Evolutionary conservation across 2,888 invertebrate species (phyloP), one percentile per base, ranked within the genome.

Genomic region (Hesperia comma): DNA sequence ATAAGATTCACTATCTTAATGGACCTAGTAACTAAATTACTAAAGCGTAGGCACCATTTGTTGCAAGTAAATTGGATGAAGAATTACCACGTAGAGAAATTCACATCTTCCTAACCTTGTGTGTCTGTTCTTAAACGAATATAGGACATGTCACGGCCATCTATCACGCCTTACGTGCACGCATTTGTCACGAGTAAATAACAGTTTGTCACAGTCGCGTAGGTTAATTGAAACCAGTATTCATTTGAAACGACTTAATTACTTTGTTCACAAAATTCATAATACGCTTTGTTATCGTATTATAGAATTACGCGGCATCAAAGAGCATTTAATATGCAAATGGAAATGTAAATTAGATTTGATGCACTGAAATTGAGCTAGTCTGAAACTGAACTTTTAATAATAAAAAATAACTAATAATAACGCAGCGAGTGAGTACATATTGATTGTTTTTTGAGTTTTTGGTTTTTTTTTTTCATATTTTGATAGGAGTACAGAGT

Each of bases 191-290:
- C 26, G 32, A 74, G 73, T 69, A 61, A 61, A 61, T 68, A 73
- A 69, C 71, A 61, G 62, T 71, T 75, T 73, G 74, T 72, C 69
- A 73, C 68, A 46, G 67, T 57, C 60, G 62, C n/a, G 62, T 68
- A 67, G 10, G 63, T 69, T 77, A 79, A 80, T 77, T 79, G 75
- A 76, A 80, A 75, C 71, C 74, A 74, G 74, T 72, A 79, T 77
- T 79, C 79, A 80, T 80, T 81, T 75, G 78, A 62, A 75, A 66
- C 71, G 70, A 70, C 71, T 74, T 73, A 80, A 74, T 80, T 72
- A 76, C 71, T 72, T 73, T 68, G 74, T 71, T 74, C 70, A 17
- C 33, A 37, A 55, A 55, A 37, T 37, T 33, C 17, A 10, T 17
- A 17, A 53, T 26, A 10, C 10, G 37, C 3, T 12, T 37, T 3